phyloP scores from a whole-genome alignment of 53 echinoderm and acorn worm species.

The Holothuria leucospilota region DNA sequence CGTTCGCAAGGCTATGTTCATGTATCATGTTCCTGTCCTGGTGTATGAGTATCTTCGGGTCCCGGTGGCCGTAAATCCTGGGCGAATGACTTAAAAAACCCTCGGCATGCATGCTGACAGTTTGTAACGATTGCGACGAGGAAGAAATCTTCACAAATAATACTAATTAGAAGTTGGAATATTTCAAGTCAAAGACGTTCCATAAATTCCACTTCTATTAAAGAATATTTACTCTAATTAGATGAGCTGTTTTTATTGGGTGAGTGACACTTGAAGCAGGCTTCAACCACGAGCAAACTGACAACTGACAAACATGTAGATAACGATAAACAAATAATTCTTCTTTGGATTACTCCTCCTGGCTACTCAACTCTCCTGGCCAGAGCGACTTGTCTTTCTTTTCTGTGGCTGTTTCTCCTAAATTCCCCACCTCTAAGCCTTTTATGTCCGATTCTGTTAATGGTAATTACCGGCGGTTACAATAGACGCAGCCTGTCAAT shows the following conservation, averaged over 20 bases:
- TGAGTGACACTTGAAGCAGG: too few species aligned
- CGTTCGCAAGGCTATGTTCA: not conserved
- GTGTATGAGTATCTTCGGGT: not conserved
- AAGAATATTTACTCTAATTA: too few species aligned
- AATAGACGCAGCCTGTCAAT: slow-evolving; percentile 9
- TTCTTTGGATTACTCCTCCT: not conserved
- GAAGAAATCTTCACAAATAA: too few species aligned
- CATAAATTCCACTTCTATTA: too few species aligned
- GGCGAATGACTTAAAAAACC: slow-evolving; percentile 12
- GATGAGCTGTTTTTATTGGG: too few species aligned
- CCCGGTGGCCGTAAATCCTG: slow-evolving; percentile 1
- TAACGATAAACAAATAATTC: slow-evolving; percentile 9
- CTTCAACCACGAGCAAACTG: too few species aligned
- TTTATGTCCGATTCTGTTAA: not conserved
- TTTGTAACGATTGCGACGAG: too few species aligned
- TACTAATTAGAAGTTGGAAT: too few species aligned
- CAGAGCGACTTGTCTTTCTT: slow-evolving; percentile 10
- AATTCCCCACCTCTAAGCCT: slow-evolving; percentile 18
- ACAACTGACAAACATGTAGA: not conserved
- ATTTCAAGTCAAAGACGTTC: too few species aligned
- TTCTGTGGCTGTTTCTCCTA: not conserved
- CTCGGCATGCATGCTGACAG: slow-evolving; percentile 21
- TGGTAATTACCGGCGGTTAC: slow-evolving; percentile 1
- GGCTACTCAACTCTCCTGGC: not conserved
- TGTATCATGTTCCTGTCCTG: not conserved